Percentiles rank a stretch among this genome's conserved stretches.
Evolutionary conservation across 2,888 invertebrate species (phyloP).

Genomic region (Parelbella ahira): DNA sequence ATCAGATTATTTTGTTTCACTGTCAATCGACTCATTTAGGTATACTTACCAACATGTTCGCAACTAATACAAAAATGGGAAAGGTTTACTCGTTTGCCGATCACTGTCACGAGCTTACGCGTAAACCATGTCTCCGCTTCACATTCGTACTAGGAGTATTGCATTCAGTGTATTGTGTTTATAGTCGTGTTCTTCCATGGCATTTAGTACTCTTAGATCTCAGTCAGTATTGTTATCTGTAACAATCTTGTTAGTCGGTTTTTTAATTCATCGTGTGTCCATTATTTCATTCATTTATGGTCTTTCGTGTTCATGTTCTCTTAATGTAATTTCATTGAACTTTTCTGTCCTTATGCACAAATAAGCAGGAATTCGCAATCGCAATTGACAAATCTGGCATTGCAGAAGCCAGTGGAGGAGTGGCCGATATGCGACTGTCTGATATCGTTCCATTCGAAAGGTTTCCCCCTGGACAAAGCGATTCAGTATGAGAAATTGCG

Average conservation of each 20-base stretch:
- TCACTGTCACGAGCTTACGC: neutral
- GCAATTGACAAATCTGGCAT: too few relatives aligned
- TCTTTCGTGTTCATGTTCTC: too few relatives aligned
- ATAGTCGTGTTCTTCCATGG: neutral
- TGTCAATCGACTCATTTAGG: conserved; percentile 19
- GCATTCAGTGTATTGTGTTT: neutral
- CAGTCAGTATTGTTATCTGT: too few relatives aligned
- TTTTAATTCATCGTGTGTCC: conserved; percentile 9
- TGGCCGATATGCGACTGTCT: conserved; percentile 99
- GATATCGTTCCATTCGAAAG: conserved; percentile 98
- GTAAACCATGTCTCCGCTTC: conserved; percentile 14
- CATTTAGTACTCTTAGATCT: neutral
- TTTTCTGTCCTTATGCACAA: too few relatives aligned
- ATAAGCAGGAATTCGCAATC: too few relatives aligned
- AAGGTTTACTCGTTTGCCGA: conserved; percentile 8
- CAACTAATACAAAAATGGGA: conserved; percentile 13
- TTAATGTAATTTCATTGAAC: too few relatives aligned
- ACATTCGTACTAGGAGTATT: conserved; percentile 5
- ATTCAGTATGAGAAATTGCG: conserved; percentile 96
- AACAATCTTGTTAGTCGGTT: too few relatives aligned
- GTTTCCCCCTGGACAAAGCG: conserved; percentile 98
- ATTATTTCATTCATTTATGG: conserved; percentile 9
- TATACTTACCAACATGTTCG: conserved; percentile 20
- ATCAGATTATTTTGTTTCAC: conserved; percentile 35
- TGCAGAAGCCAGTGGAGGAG: conserved; percentile 94